Base-by-base conservation (phyloP, 2,113 vertebrate species). In the Ciconia boyciana region DNA sequence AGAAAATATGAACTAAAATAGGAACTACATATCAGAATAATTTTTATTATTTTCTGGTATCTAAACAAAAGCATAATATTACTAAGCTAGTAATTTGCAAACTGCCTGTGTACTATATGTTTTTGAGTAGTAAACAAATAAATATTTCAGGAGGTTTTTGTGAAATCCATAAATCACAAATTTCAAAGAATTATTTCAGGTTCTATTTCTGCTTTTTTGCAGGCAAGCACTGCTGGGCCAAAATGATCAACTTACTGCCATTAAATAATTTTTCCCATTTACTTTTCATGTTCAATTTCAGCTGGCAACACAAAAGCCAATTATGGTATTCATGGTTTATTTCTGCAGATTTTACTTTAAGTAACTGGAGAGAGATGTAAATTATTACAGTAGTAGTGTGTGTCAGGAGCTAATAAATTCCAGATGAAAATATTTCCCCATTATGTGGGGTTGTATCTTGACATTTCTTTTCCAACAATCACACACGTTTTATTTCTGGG, bases 321-420 rank as follows among this genome's bases (percentile, higher is more conserved):
- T 83, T 82, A 71, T 71, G 68, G 7, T 52, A 46, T 61, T 88
- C 12, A 7, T 83, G 39, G 48, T 68, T 93, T 95, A 64, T 93
- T 94, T 94, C 85, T 92, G n/a, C 25, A 36, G 70, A 60, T 71
- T 92, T 93, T 83, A 31, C 60, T 83, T 66, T 43, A 74, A 77
- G 60, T 66, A 92, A 44, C 36, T 88, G 31, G 28, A 75, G 64
- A 69, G 32, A 62, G 9, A 75, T 71, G 60, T 82, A 82, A 91
- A 43, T 91, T 71, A 66, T 78, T 84, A 54, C 31, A 46, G 0
- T 3, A 66, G 46, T 57, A 51, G 36, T 20, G 17, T 93, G 8
- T 91, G 46, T 78, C 65, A 75, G 61, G 51, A 89, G n/a, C 25
- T 95, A 82, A 90, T 86, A 71, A 92, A 86, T 77, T 94, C 60